These are phyloP conservation scores for Hemibagrus wyckioides DNA, from an alignment of 2,113 vertebrate species.

Conservation along the genomic window DNA sequence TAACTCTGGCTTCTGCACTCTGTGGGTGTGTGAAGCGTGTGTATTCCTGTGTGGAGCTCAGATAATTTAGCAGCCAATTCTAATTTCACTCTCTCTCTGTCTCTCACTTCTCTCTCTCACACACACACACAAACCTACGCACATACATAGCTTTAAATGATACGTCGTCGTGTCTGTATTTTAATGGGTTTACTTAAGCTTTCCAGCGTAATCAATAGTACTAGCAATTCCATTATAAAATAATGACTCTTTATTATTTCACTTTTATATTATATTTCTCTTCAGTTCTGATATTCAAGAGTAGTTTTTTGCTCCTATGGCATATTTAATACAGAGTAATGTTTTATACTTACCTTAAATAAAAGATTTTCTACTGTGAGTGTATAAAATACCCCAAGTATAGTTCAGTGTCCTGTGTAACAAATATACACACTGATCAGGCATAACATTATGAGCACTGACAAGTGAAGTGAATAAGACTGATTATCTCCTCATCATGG, in stretches of 20 bases:
- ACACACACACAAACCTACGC: neutral
- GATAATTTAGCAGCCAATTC: neutral
- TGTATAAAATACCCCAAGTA: neutral
- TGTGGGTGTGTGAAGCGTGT: conserved; percentile 17
- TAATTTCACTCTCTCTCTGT: neutral
- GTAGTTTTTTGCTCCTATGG: neutral
- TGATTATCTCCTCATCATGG: no score
- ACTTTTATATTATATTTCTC: neutral
- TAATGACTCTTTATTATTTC: neutral
- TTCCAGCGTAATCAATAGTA: neutral
- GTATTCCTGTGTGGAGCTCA: neutral
- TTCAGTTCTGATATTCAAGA: neutral
- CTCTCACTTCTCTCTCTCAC: neutral
- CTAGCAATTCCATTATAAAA: neutral
- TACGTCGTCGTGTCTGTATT: neutral
- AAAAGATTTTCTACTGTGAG: neutral
- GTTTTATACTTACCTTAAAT: neutral
- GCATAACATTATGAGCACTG: no score
- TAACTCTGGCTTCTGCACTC: conserved; percentile 14
- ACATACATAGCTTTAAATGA: neutral
- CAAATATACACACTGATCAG: no score
- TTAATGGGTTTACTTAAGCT: neutral
- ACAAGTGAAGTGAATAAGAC: no score
- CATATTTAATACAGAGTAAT: neutral
- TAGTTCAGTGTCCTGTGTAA: neutral